These are phyloP conservation scores for Hipparchia semele DNA, from an alignment of 2,888 invertebrate species.

Conservation along the genomic window DNA sequence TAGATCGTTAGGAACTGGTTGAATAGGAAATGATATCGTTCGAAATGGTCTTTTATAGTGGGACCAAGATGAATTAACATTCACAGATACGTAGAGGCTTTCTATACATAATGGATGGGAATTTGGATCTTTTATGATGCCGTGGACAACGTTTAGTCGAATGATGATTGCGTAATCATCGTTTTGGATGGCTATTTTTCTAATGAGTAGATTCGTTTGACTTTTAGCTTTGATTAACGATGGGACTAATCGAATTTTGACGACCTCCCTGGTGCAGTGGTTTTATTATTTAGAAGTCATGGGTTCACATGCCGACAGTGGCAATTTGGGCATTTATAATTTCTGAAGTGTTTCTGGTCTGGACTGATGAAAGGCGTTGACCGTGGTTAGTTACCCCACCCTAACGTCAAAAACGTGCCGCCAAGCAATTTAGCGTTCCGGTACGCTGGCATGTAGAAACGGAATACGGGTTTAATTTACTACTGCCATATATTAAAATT, in stretches of 20 bases:
- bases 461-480: too few species aligned
- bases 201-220: neutral
- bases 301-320: too few species aligned
- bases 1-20: constrained; percentile 53
- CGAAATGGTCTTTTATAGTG: constrained; percentile 53
- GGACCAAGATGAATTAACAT: constrained; percentile 52
- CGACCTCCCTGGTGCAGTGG: too few species aligned
- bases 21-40: constrained; percentile 48
- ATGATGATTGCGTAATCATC: constrained; percentile 26
- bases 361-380: too few species aligned
- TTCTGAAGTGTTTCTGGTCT: too few species aligned
- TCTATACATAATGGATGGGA: constrained; percentile 43
- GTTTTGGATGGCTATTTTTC: constrained; percentile 2
- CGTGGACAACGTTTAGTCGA: constrained; percentile 21
- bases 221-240: neutral
- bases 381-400: too few species aligned
- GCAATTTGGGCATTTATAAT: too few species aligned
- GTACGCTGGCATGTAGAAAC: too few species aligned
- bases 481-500: too few species aligned
- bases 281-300: too few species aligned
- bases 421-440: too few species aligned
- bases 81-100: constrained; percentile 37
- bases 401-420: too few species aligned
- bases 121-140: constrained; percentile 37
- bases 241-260: neutral